These are phyloP conservation scores for Arrhamphus sclerolepis DNA, from an alignment of 2,797 vertebrate species.

Conservation along the genomic window DNA sequence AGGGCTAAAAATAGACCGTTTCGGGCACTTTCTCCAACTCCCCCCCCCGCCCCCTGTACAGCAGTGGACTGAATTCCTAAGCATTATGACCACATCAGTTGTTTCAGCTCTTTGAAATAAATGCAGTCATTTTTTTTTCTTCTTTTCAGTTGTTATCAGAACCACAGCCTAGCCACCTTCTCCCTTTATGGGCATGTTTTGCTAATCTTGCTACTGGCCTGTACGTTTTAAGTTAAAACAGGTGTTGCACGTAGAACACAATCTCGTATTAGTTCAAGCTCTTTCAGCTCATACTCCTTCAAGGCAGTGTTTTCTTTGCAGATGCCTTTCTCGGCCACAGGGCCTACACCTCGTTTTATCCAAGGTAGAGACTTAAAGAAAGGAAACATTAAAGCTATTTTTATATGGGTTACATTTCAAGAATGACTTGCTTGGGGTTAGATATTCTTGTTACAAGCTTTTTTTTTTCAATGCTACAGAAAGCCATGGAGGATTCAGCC, in stretches of 20 bases:
- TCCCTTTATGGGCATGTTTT: conserved; percentile 85
- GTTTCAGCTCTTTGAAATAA: conserved; percentile 71
- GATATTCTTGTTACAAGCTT: conserved; percentile 37
- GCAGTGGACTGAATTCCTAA: conserved; percentile 67
- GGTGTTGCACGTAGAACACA: conserved; percentile 71
- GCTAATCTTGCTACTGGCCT: conserved; percentile 80
- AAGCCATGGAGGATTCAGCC: conserved; percentile 30
- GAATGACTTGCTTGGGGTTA: conserved; percentile 43
- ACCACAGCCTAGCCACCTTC: conserved; percentile 67
- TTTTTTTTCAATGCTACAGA: conserved; percentile 19
- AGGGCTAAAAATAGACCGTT: conserved; percentile 59
- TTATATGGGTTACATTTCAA: conserved; percentile 50
- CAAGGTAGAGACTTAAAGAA: conserved; percentile 50
- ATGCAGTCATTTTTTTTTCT: conserved; percentile 28
- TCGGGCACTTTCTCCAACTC: conserved; percentile 51
- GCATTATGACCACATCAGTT: conserved; percentile 73
- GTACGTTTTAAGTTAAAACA: conserved; percentile 79
- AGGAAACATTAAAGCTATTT: conserved; percentile 54
- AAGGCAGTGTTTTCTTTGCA: conserved; percentile 71
- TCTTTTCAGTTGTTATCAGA: conserved; percentile 68
- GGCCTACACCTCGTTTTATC: conserved; percentile 55
- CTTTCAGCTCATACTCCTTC: conserved; percentile 54
- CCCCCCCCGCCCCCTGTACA: conserved; percentile 44
- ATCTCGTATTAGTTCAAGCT: conserved; percentile 63
- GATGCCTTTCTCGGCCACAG: conserved; percentile 68